These are phyloP conservation scores for Syngnathus rostellatus DNA, from an alignment of 2,797 vertebrate species.

Conservation along the genomic window DNA sequence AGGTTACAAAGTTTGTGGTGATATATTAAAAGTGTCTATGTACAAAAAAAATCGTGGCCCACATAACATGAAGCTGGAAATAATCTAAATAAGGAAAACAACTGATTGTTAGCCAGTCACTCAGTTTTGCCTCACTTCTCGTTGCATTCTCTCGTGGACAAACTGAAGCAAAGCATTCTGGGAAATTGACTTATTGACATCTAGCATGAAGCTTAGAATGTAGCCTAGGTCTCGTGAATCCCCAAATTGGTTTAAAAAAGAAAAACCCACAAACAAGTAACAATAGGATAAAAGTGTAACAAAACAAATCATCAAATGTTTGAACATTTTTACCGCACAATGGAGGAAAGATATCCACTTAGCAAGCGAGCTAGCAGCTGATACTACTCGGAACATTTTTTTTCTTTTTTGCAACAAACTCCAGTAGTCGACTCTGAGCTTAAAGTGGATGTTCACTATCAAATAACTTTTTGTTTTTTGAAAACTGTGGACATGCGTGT, in stretches of 20 bases:
- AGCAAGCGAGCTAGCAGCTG: not conserved
- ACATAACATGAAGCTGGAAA: not conserved
- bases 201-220: not conserved
- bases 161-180: not conserved
- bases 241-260: too few relatives aligned
- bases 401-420: not conserved
- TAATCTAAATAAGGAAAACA: not conserved
- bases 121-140: not conserved
- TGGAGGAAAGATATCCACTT: not conserved
- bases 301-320: not conserved
- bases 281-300: not conserved
- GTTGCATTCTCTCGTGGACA: not conserved
- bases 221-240: not conserved
- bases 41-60: not conserved
- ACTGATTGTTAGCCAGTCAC: not conserved
- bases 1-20: not conserved
- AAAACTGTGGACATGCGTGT: not conserved
- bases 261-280: not conserved
- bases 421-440: not conserved
- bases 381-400: not conserved
- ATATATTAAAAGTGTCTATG: not conserved
- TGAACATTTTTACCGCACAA: not conserved
- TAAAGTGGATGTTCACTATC: not conserved
- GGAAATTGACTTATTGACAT: not conserved
- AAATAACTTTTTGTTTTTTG: not conserved